Evolutionary conservation across 2,888 invertebrate species (phyloP).

Genomic region (Sesia apiformis): DNA sequence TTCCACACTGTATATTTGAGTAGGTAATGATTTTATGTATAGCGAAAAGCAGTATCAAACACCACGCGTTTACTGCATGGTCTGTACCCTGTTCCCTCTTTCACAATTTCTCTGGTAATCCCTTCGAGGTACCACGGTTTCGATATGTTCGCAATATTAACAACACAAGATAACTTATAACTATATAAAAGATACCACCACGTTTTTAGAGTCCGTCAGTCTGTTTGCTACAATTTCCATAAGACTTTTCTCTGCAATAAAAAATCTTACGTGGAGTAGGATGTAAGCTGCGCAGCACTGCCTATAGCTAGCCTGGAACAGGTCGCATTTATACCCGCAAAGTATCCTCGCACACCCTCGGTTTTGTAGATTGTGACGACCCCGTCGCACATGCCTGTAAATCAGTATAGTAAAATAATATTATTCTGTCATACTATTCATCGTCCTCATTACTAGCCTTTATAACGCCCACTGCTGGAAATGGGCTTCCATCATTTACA

Average conservation of each 20-base stretch:
- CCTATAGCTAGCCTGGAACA: conserved; percentile 86
- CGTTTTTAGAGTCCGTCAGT: background rate
- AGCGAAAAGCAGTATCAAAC: too few species aligned
- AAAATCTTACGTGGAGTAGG: conserved; percentile 77
- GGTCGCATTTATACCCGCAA: conserved; percentile 83
- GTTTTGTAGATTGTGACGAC: conserved; percentile 61
- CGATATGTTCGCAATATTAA: conserved; percentile 4
- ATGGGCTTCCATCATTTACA: too few species aligned
- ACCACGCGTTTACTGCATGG: too few species aligned
- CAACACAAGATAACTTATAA: conserved; percentile 1
- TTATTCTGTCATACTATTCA: too few species aligned
- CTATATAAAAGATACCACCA: background rate
- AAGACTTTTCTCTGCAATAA: background rate
- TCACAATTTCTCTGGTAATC: too few species aligned
- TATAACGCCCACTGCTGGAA: too few species aligned
- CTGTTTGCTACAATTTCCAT: background rate
- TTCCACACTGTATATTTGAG: too few species aligned
- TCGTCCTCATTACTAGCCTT: too few species aligned
- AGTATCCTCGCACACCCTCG: conserved; percentile 79
- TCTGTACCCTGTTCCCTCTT: too few species aligned
- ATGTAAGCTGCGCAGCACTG: conserved; percentile 87
- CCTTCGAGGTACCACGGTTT: too few species aligned
- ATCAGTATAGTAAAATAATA: too few species aligned
- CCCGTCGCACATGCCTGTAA: conserved; percentile 67
- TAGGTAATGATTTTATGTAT: too few species aligned